Evolutionary conservation across 2,888 invertebrate genomes (phyloP), one percentile per base, ranked within the genome.

Genomic region (Tetragonisca angustula): DNA sequence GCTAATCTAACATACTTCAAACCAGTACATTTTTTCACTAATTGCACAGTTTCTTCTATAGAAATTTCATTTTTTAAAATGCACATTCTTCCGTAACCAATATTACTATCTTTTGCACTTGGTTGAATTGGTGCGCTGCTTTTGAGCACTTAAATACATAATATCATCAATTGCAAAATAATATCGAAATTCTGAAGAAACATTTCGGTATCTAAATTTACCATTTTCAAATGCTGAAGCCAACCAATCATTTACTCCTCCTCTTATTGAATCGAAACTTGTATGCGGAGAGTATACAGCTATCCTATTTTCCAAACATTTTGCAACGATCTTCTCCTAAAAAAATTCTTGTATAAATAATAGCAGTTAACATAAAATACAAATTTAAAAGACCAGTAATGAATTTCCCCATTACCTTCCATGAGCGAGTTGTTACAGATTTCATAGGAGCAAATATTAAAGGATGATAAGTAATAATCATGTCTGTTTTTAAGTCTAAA

Each of bases 401-500:
- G 15, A 56, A 17, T 56, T 27, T 56, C 17, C 11, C 24, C 1
- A 21, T 19, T 81, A 97, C 97, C 96, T 97, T 96, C 98, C 96
- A 96, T 19, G 94, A 94, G 27, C 91, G 90, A 76, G 94, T 95
- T 2, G 97, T 96, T 61, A 99, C 95, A 59, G 97, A 96, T 93
- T 98, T 99, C 76, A 99, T 90, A 11, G 98, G 97, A 21, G 96
- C 95, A 94, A 99, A 99, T 93, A 99, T 97, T 27, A 98, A 98
- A n/a, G 99, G 99, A 95, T 99, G 99, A 94, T 99, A 99, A 0
- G 98, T 97, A 79, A 99, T 95, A 79, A 99, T 98, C 94, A 99
- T 95, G 93, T 98, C 97, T 74, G 96, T 96, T 24, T 96, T 95
- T 74, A 95, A 94, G 2, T 95, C 94, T 5, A 97, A 92, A 0